Percentiles rank a stretch among this genome's conserved stretches.
phyloP scores from a whole-genome alignment of 2,113 vertebrate species.

The Myiozetetes cayanensis region DNA sequence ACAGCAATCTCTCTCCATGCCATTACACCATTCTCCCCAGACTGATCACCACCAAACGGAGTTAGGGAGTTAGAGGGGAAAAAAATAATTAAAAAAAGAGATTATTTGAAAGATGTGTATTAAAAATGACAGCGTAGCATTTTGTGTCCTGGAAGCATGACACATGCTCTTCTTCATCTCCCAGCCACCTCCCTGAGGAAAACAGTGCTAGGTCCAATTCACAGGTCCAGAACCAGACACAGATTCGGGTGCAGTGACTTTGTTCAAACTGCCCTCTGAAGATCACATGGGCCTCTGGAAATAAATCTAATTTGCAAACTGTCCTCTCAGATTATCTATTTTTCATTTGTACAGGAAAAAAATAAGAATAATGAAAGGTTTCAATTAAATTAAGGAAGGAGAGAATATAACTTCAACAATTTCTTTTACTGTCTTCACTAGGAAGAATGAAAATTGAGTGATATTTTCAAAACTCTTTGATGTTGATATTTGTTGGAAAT shows the following conservation, averaged over 20 bases:
- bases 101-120: background rate
- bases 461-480: background rate
- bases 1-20: background rate
- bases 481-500: background rate
- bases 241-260: background rate
- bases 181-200: background rate
- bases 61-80: background rate
- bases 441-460: background rate
- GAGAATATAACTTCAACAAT: background rate
- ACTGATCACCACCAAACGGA: rapidly evolving
- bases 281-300: background rate
- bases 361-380: background rate
- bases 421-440: background rate
- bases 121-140: background rate
- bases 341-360: background rate
- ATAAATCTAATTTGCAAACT: background rate
- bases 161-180: background rate
- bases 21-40: background rate
- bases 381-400: background rate
- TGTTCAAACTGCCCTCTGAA: background rate
- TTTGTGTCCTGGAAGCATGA: background rate
- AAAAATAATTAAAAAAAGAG: background rate
- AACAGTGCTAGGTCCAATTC: background rate
- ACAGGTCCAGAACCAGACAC: background rate
- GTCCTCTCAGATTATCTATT: background rate